Percentiles rank a stretch among this genome's conserved stretches.
Conservation (phyloP, 1,140 invertebrate genomes). For the Conus betulinus region DNA sequence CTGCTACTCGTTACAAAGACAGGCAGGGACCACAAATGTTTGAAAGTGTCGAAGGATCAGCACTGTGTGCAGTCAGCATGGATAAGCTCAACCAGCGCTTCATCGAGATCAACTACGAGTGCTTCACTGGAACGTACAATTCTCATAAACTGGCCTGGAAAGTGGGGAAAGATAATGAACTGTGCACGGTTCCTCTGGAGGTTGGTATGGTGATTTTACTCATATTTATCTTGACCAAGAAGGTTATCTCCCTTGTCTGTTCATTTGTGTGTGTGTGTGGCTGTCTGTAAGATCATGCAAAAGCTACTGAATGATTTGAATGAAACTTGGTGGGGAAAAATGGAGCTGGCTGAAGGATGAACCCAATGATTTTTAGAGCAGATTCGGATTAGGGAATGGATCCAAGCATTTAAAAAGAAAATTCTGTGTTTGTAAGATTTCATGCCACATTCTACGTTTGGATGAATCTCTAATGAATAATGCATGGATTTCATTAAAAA, state of each 20-base stretch:
- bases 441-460: too few species aligned
- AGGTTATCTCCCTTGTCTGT: conserved; percentile 6
- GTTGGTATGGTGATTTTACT: not conserved
- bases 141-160: not conserved
- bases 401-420: too few species aligned
- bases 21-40: not conserved
- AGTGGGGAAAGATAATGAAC: conserved; percentile 11
- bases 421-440: too few species aligned
- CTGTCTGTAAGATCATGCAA: not conserved
- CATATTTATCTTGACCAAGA: not conserved
- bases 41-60: conserved; percentile 35
- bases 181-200: not conserved
- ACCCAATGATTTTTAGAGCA: too few species aligned
- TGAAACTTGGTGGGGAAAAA: too few species aligned
- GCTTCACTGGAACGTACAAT: conserved; percentile 7
- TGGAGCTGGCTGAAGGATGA: too few species aligned
- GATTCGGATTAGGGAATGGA: too few species aligned
- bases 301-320: too few species aligned
- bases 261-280: conserved; percentile 35
- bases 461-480: too few species aligned
- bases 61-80: conserved; percentile 46
- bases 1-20: conserved; percentile 24
- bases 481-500: too few species aligned
- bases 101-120: conserved; percentile 30
- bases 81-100: conserved; percentile 15